Evolutionary conservation across 2,888 invertebrate species (phyloP).

Genomic region (Nipponacmea schrenckii): DNA sequence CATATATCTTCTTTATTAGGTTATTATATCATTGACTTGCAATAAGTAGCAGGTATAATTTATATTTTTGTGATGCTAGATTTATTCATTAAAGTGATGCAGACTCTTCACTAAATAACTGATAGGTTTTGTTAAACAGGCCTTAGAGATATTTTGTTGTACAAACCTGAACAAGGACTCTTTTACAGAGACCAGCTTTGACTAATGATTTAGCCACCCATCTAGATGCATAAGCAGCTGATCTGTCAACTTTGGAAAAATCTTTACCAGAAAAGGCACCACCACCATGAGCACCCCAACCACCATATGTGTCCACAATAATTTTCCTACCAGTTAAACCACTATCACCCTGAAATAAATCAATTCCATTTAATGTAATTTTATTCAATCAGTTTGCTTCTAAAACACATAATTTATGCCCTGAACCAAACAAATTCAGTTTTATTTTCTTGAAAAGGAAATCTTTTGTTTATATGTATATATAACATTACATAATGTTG

Average conservation of each 20-base stretch:
- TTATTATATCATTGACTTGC: too few species aligned
- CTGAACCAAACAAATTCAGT: neutral
- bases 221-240: conserved; percentile 97
- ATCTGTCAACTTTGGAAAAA: conserved; percentile 82
- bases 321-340: conserved; percentile 98
- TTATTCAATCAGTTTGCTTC: neutral
- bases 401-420: neutral
- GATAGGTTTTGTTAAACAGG: too few species aligned
- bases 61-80: too few species aligned
- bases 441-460: neutral
- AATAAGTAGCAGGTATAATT: too few species aligned
- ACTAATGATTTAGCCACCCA: conserved; percentile 99
- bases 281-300: conserved; percentile 99
- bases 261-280: conserved; percentile 99
- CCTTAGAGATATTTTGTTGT: too few species aligned
- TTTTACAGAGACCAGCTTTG: conserved; percentile 90
- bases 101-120: too few species aligned
- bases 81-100: too few species aligned
- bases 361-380: neutral
- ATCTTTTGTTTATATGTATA: neutral
- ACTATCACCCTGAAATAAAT: conserved; percentile 84
- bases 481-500: neutral
- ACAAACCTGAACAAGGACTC: conserved; percentile 91
- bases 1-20: too few species aligned
- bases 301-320: conserved; percentile 99